A percentile compares a stretch with the other conserved stretches of the same genome.
Evolutionary conservation across 2,797 vertebrate genomes (phyloP).

Genomic region (Gorsachius magnificus): DNA sequence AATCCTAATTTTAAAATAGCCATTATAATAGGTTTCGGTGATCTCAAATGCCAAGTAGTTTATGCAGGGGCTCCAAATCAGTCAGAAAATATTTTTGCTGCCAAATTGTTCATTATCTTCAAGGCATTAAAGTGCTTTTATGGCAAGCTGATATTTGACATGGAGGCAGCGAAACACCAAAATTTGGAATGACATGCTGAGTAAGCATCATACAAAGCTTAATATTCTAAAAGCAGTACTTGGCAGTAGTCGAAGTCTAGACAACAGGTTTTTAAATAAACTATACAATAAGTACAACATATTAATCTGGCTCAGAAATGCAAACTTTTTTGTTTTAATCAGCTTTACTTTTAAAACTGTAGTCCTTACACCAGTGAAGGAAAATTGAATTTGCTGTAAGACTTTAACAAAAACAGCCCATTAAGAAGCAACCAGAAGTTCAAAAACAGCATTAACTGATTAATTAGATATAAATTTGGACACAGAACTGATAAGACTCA

Average conservation of each 20-base stretch:
- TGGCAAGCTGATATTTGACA: constrained; percentile 36
- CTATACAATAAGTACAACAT: neutral
- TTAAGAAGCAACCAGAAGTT: neutral
- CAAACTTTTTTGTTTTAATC: neutral
- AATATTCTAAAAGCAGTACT: constrained; percentile 35
- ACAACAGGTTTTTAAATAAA: constrained; percentile 9
- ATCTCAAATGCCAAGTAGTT: neutral
- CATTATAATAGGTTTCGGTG: neutral
- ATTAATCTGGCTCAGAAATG: neutral
- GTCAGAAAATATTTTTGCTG: constrained; percentile 31
- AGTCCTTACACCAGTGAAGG: neutral
- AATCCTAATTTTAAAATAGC: constrained; percentile 48
- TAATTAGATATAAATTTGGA: neutral
- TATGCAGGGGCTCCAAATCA: constrained; percentile 6
- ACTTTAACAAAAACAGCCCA: neutral
- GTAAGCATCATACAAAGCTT: neutral
- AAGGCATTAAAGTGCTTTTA: constrained; percentile 54
- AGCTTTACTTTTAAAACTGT: neutral
- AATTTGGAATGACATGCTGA: constrained; percentile 25
- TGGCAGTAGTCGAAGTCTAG: neutral
- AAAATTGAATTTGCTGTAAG: neutral
- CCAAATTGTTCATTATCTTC: constrained; percentile 57
- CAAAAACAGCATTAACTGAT: neutral
- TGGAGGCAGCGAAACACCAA: neutral
- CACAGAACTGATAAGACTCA: neutral